Evolutionary conservation across 2,888 invertebrate species (phyloP).

Genomic region (Tetanocera ferruginea): DNA sequence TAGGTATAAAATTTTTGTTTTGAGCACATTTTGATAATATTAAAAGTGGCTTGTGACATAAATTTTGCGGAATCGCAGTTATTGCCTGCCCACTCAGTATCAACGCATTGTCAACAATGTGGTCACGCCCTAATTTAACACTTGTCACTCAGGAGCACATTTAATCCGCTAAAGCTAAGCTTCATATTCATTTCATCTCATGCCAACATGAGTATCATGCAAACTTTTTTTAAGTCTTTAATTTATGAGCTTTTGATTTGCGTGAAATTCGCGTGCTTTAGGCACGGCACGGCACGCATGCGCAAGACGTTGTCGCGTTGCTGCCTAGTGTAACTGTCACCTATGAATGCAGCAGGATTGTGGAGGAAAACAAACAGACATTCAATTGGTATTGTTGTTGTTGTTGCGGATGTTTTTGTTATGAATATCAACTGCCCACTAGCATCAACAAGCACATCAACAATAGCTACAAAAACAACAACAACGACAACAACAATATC

Average conservation of each 20-base stretch:
- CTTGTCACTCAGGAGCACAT: conserved; percentile 56
- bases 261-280: conserved; percentile 67
- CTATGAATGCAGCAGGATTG: background rate
- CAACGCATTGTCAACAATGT: conserved; percentile 32
- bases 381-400: conserved; percentile 44
- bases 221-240: conserved; percentile 41
- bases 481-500: background rate
- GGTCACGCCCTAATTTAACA: conserved; percentile 57
- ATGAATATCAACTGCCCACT: conserved; percentile 37
- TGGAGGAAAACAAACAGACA: conserved; percentile 42
- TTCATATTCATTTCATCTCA: background rate
- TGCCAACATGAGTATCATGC: background rate
- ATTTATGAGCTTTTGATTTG: conserved; percentile 68
- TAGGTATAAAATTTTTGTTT: no score
- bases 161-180: background rate
- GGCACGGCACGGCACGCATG: conserved; percentile 50
- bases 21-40: no score
- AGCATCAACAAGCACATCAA: conserved; percentile 9
- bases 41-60: no score
- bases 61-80: background rate
- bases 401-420: background rate
- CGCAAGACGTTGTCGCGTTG: conserved; percentile 56
- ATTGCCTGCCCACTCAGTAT: conserved; percentile 9
- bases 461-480: background rate
- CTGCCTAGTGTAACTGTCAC: conserved; percentile 61